Evolutionary conservation across 2,113 vertebrate species (phyloP).

Genomic region (Riparia riparia): DNA sequence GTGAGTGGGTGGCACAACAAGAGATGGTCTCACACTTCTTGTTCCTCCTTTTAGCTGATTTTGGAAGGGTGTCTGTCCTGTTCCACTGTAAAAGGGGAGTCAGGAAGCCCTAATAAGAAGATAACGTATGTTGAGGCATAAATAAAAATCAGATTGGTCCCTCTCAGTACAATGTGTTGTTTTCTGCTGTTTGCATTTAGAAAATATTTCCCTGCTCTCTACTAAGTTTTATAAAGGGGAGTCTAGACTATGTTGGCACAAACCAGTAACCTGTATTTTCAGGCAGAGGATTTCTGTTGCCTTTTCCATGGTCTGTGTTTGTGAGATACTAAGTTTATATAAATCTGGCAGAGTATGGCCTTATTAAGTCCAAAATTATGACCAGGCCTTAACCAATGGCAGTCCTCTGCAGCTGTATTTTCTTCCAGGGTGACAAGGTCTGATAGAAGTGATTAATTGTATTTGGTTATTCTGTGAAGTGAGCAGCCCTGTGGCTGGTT

Average conservation of each 20-base stretch:
- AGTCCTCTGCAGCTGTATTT: background rate
- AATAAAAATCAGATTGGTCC: background rate
- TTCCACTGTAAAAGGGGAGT: rapidly evolving
- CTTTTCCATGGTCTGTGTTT: background rate
- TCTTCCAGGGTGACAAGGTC: background rate
- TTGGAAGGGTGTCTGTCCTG: background rate
- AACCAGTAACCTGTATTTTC: background rate
- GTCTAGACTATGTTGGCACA: background rate
- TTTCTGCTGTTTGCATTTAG: background rate
- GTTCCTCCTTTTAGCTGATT: background rate
- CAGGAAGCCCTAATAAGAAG: background rate
- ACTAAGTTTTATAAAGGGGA: background rate
- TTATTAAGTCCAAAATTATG: background rate
- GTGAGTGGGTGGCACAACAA: background rate
- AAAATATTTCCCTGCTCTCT: background rate
- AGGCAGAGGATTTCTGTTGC: background rate
- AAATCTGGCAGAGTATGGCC: background rate
- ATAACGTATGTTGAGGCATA: background rate
- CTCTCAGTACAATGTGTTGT: background rate
- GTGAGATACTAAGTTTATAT: background rate
- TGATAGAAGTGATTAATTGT: background rate
- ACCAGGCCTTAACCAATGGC: background rate
- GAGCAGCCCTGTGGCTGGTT: background rate
- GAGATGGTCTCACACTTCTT: background rate
- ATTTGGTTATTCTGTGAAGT: background rate